A percentile compares a stretch with the other conserved stretches of the same genome.
phyloP scores from a whole-genome alignment of 2,888 invertebrate species.

The Agonopterix subpropinquella region DNA sequence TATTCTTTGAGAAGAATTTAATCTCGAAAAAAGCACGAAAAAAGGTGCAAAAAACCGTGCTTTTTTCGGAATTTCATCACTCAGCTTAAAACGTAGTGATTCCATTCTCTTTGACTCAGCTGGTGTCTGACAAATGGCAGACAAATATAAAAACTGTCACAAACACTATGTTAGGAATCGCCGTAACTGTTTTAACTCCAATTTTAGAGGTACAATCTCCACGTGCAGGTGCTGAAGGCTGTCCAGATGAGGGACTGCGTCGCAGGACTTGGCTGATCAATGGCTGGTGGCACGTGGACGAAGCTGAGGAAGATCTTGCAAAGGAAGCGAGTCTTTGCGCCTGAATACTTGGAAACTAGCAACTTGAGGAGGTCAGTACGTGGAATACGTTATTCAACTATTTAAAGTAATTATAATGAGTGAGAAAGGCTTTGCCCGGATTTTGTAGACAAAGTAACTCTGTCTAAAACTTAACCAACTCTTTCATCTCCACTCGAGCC shows the following conservation, averaged over 20 bases:
- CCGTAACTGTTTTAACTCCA: too few species aligned
- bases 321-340: conserved; percentile 34
- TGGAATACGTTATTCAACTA: neutral
- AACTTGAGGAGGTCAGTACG: conserved; percentile 40
- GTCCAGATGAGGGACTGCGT: conserved; percentile 18
- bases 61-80: too few species aligned
- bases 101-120: too few species aligned
- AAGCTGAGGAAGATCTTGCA: conserved; percentile 29
- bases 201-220: too few species aligned
- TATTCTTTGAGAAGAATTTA: too few species aligned
- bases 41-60: too few species aligned
- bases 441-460: neutral
- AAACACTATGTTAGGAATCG: too few species aligned
- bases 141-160: too few species aligned
- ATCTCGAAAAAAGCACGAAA: too few species aligned
- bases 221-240: neutral
- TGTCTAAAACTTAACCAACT: neutral
- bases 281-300: conserved; percentile 47
- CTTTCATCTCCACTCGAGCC: too few species aligned
- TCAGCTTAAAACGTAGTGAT: too few species aligned
- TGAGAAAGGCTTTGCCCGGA: neutral
- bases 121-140: too few species aligned
- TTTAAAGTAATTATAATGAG: neutral
- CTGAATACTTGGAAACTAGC: conserved; percentile 31
- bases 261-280: conserved; percentile 33